These are phyloP conservation scores for Cherax quadricarinatus DNA, from an alignment of 1,140 invertebrate species.

Conservation along the genomic window DNA sequence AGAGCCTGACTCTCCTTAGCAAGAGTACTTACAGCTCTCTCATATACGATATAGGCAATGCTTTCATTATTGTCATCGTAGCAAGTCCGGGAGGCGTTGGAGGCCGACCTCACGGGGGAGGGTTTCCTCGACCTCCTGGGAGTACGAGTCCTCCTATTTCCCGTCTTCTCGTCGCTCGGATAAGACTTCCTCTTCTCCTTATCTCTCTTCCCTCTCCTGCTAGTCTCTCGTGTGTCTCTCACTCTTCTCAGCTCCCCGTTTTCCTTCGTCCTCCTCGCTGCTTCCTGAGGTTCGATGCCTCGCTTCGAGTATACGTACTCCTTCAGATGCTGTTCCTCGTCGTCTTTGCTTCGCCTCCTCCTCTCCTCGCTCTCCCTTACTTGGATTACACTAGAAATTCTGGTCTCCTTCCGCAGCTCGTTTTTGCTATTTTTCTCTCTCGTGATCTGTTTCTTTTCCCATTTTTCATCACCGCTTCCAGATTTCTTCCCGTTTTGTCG, in stretches of 20 bases:
- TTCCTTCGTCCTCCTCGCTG: constrained; percentile 23
- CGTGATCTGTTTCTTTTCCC: neutral
- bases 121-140: constrained; percentile 31
- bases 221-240: constrained; percentile 15
- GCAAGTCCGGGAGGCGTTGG: constrained; percentile 14
- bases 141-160: constrained; percentile 13
- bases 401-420: neutral
- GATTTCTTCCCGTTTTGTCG: neutral
- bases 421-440: neutral
- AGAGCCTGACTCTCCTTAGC: too few species aligned
- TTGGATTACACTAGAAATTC: neutral
- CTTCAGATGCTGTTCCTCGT: constrained; percentile 23
- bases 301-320: constrained; percentile 26
- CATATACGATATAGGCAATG: constrained; percentile 68
- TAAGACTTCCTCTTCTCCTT: constrained; percentile 44
- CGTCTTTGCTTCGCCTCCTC: neutral
- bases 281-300: constrained; percentile 28
- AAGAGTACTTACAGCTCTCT: constrained; percentile 54
- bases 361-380: neutral
- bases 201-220: constrained; percentile 18
- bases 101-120: constrained; percentile 31
- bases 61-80: constrained; percentile 61
- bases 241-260: constrained; percentile 9
- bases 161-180: constrained; percentile 12
- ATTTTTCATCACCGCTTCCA: constrained; percentile 10